Conservation (phyloP, 2,797 vertebrate species). For the Rhinogobio ventralis region DNA sequence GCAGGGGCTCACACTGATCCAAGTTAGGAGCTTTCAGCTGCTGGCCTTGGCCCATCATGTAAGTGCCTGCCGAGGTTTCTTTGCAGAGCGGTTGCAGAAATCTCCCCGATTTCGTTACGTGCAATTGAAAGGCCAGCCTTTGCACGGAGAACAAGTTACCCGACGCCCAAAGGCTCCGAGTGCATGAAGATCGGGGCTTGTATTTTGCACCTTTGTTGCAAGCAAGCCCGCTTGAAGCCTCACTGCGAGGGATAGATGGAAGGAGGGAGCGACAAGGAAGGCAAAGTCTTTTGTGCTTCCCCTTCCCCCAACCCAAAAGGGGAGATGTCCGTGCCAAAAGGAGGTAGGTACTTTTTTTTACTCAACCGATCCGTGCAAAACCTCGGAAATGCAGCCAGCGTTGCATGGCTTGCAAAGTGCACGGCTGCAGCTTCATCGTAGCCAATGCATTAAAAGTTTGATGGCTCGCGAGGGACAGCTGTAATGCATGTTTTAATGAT, state of each 20-base stretch:
- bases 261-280: slow-evolving; percentile 87
- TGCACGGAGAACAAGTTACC: slow-evolving; percentile 81
- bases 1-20: slow-evolving; percentile 82
- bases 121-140: slow-evolving; percentile 75
- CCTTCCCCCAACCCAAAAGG: slow-evolving; percentile 90
- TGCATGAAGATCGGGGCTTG: slow-evolving; percentile 89
- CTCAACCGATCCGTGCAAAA: slow-evolving; percentile 79
- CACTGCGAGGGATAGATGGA: slow-evolving; percentile 77
- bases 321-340: slow-evolving; percentile 92
- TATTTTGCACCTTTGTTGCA: slow-evolving; percentile 92
- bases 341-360: slow-evolving; percentile 84
- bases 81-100: slow-evolving; percentile 76
- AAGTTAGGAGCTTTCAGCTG: slow-evolving; percentile 92
- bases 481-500: slow-evolving; percentile 91
- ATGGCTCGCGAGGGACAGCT: slow-evolving; percentile 84
- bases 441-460: slow-evolving; percentile 86
- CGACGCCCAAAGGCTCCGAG: slow-evolving; percentile 81
- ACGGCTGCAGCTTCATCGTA: slow-evolving; percentile 79
- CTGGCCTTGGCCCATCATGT: slow-evolving; percentile 96
- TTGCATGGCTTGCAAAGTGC: slow-evolving; percentile 81
- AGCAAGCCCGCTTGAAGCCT: slow-evolving; percentile 83
- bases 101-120: slow-evolving; percentile 75
- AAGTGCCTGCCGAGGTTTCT: slow-evolving; percentile 87
- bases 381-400: slow-evolving; percentile 79
- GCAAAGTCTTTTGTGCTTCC: slow-evolving; percentile 96